Evolutionary conservation across 1,140 invertebrate species (phyloP), one percentile per base, ranked within the genome.

Genomic region (Mya arenaria): DNA sequence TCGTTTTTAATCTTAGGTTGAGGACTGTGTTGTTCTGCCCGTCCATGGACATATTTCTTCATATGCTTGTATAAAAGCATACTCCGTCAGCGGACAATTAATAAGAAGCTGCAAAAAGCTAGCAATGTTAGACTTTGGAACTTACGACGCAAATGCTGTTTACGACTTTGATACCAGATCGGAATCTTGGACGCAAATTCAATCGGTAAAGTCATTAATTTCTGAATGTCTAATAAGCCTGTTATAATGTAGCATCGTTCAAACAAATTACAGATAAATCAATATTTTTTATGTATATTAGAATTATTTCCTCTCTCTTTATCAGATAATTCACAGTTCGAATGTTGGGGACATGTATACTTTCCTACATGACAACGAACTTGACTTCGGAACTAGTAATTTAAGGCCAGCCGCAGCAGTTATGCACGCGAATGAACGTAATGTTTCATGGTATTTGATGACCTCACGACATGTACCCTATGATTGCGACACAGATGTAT

Each of bases 371-470:
- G 23, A 69, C 25, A 17, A 25, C 6, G 66, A 69, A 8, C n/a
- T 69, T 17, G 66, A 69, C 17, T 69, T 69, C 55, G 66, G 41
- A 10, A 69, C 25, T 4, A 10, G 41, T 2, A 32, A 48, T 28
- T 4, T 48, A 13, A 8, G n/a, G 13, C 17, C 55, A 25, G 41
- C 66, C 25, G 66, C 41, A 4, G 41, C 55, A 4, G 2, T 69
- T 28, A 5, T 69, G 5, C 23, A 69, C 23, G 66, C 23, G 28
- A 69, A 41, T 30, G 66, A 69, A 4, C 5, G 66, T 2, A 52
- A 69, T n/a, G 41, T 69, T 15, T 55, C 62, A n/a, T 77, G 74
- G 74, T 77, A 52, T 36, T 52, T 77, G 28, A 77, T 66, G 74
- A 65, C 19, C 52, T 32, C 19, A 15, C 19, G 13, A 17, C 1